phyloP scores from a whole-genome alignment of 2,888 invertebrate species.

The Tridacna crocea region DNA sequence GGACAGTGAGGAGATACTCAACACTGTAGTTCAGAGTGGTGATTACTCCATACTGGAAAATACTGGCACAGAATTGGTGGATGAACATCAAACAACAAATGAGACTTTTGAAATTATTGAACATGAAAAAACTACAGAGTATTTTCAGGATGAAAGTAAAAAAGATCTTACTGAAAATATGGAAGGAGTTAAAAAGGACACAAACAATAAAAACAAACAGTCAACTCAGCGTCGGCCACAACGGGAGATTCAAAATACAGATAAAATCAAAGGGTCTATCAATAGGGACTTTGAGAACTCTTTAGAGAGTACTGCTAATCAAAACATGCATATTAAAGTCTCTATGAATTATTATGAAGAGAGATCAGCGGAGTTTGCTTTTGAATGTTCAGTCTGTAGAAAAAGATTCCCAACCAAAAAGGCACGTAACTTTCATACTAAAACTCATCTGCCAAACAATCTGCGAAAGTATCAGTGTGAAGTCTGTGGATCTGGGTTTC shows the following conservation, averaged over 20 bases:
- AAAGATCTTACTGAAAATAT: background rate
- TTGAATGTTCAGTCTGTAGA: slow-evolving; percentile 31
- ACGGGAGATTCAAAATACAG: slow-evolving; percentile 6
- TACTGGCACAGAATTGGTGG: slow-evolving; percentile 5
- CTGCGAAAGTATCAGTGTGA: slow-evolving; percentile 37
- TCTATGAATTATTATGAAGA: slow-evolving; percentile 40
- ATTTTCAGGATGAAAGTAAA: background rate
- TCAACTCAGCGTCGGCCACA: background rate
- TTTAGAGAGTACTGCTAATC: background rate
- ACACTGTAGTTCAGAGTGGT: slow-evolving; percentile 24
- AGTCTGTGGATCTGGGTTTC: slow-evolving; percentile 47
- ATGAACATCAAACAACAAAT: background rate
- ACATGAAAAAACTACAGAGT: background rate
- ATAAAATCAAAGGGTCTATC: slow-evolving; percentile 6
- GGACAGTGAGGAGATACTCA: slow-evolving; percentile 23
- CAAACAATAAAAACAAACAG: background rate
- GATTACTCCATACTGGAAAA: slow-evolving; percentile 15
- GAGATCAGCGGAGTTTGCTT: background rate
- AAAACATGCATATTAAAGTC: slow-evolving; percentile 7
- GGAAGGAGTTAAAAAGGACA: background rate
- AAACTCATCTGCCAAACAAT: slow-evolving; percentile 40
- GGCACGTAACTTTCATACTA: slow-evolving; percentile 36
- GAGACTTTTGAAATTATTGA: background rate
- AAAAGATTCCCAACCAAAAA: slow-evolving; percentile 19
- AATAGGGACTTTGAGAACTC: background rate